Conservation (phyloP, 2,888 invertebrate genomes). For the Ommatoiulus sabulosus region DNA sequence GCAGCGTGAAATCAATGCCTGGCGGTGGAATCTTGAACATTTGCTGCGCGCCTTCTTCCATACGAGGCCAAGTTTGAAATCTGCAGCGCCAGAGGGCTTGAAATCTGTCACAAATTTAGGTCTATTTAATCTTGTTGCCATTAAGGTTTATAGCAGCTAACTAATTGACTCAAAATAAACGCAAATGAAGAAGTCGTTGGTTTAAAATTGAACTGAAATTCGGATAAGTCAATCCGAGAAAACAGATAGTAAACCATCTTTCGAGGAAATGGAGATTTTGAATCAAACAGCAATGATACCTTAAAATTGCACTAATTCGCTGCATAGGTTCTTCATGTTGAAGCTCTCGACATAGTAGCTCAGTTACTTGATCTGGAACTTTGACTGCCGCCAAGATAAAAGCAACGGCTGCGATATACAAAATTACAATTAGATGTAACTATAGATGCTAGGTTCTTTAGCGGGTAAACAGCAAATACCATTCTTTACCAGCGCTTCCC, state of each 20-base stretch:
- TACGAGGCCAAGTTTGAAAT: slow-evolving; percentile 98
- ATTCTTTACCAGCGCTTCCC: slow-evolving; percentile 68
- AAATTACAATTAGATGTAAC: slow-evolving; percentile 70
- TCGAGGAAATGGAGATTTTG: background rate
- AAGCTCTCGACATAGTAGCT: slow-evolving; percentile 88
- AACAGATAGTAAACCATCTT: no score
- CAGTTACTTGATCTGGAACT: slow-evolving; percentile 87
- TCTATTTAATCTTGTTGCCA: background rate
- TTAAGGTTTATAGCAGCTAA: no score
- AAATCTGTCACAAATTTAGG: slow-evolving; percentile 72
- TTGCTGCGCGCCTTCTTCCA: slow-evolving; percentile 97
- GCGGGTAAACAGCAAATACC: background rate
- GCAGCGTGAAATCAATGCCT: slow-evolving; percentile 98
- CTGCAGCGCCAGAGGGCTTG: slow-evolving; percentile 96
- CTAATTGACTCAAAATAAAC: no score
- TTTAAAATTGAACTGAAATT: background rate
- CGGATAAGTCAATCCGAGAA: background rate
- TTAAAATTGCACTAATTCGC: slow-evolving; percentile 84
- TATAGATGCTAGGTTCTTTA: background rate
- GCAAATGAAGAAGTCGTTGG: no score
- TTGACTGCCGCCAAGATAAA: slow-evolving; percentile 95
- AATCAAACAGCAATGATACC: slow-evolving; percentile 67
- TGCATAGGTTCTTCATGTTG: slow-evolving; percentile 85
- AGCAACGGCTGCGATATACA: slow-evolving; percentile 80
- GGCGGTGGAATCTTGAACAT: slow-evolving; percentile 99